phyloP scores from a whole-genome alignment of 2,797 vertebrate species.

The Macrochelys suwanniensis region DNA sequence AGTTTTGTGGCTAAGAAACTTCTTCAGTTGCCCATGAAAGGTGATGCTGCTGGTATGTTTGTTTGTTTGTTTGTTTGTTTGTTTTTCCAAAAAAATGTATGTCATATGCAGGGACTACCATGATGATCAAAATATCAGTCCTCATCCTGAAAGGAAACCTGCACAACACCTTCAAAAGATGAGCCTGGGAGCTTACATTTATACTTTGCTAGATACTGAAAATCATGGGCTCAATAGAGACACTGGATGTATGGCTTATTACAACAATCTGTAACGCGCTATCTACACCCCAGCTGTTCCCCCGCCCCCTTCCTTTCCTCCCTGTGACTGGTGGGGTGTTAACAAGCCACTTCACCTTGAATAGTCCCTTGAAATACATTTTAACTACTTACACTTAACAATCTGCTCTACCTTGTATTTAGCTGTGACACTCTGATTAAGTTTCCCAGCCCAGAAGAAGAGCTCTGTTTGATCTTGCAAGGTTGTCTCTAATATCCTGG shows the following conservation, averaged over 20 bases:
- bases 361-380: neutral
- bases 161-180: neutral
- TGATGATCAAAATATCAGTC: neutral
- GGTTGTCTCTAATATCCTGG: neutral
- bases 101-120: neutral
- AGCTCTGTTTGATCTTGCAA: neutral
- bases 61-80: too few species aligned
- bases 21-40: neutral
- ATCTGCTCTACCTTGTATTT: neutral
- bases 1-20: neutral
- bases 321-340: neutral
- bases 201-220: neutral
- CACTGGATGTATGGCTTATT: neutral
- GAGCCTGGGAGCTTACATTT: neutral
- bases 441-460: neutral
- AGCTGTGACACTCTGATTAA: neutral
- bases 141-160: neutral
- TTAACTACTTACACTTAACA: neutral
- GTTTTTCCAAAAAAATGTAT: too few species aligned
- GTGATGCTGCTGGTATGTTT: fast-evolving
- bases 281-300: too few species aligned
- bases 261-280: neutral
- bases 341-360: neutral
- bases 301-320: neutral
- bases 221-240: neutral